Evolutionary conservation across 1,140 invertebrate species (phyloP).

Genomic region (Aporrectodea caliginosa): DNA sequence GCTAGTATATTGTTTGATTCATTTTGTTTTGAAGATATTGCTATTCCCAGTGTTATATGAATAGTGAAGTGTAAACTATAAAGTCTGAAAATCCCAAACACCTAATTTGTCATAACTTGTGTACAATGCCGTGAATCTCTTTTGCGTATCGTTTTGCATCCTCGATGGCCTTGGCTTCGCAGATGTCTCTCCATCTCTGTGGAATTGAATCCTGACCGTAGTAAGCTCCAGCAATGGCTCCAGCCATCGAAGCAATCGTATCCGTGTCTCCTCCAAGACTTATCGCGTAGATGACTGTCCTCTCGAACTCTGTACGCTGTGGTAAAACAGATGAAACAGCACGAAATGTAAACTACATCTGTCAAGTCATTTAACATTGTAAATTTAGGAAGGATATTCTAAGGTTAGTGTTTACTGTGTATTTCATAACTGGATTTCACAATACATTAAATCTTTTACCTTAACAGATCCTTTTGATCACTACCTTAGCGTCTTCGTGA

Average conservation of each 20-base stretch:
- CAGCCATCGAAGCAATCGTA: conserved; percentile 75
- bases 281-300: conserved; percentile 68
- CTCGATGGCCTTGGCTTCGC: conserved; percentile 51
- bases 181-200: conserved; percentile 61
- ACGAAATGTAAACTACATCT: too few species aligned
- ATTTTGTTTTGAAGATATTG: too few species aligned
- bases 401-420: too few species aligned
- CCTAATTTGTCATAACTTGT: background rate
- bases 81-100: background rate
- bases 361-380: too few species aligned
- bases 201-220: conserved; percentile 66
- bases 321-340: background rate
- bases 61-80: too few species aligned
- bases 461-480: too few species aligned
- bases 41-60: too few species aligned
- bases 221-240: conserved; percentile 70
- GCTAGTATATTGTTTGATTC: too few species aligned
- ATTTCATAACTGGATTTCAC: too few species aligned
- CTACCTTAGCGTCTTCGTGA: too few species aligned
- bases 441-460: too few species aligned
- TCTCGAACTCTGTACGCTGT: conserved; percentile 54
- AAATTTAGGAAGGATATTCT: too few species aligned
- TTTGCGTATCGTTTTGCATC: conserved; percentile 46
- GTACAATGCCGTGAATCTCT: background rate
- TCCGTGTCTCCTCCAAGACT: conserved; percentile 75